These are phyloP conservation scores for Drosophila birchii DNA, from an alignment of 2,888 invertebrate genomes.

Conservation along the genomic window DNA sequence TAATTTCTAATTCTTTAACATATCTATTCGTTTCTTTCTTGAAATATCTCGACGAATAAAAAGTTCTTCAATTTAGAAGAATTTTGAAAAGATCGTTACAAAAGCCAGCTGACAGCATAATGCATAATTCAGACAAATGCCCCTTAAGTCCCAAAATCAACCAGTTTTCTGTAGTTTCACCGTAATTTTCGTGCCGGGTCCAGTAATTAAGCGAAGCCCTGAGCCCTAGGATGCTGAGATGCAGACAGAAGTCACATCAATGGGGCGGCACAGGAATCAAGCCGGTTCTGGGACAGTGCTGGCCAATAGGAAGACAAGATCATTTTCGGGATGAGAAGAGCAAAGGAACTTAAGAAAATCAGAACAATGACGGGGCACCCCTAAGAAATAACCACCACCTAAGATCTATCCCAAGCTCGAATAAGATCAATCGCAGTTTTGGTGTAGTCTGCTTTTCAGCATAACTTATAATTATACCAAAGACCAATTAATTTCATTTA, in stretches of 20 bases:
- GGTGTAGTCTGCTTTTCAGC: constrained; percentile 27
- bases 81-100: constrained; percentile 48
- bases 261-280: constrained; percentile 6
- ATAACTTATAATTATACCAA: not conserved
- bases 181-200: constrained; percentile 15
- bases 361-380: constrained; percentile 37
- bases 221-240: constrained; percentile 49
- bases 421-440: not conserved
- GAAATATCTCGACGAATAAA: not conserved
- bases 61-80: too few relatives aligned
- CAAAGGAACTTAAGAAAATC: constrained; percentile 9
- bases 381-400: constrained; percentile 28
- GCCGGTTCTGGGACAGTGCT: constrained; percentile 55
- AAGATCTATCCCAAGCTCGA: constrained; percentile 18
- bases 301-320: constrained; percentile 60
- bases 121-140: constrained; percentile 22
- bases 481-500: not conserved
- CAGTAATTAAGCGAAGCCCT: constrained; percentile 64
- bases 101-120: constrained; percentile 4
- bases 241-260: constrained; percentile 68
- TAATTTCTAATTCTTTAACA: too few relatives aligned
- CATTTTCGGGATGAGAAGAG: constrained; percentile 17
- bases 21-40: too few relatives aligned
- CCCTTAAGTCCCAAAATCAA: constrained; percentile 20
- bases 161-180: constrained; percentile 52